phyloP scores from a whole-genome alignment of 2,797 vertebrate species.

The Chrysocyon brachyurus region DNA sequence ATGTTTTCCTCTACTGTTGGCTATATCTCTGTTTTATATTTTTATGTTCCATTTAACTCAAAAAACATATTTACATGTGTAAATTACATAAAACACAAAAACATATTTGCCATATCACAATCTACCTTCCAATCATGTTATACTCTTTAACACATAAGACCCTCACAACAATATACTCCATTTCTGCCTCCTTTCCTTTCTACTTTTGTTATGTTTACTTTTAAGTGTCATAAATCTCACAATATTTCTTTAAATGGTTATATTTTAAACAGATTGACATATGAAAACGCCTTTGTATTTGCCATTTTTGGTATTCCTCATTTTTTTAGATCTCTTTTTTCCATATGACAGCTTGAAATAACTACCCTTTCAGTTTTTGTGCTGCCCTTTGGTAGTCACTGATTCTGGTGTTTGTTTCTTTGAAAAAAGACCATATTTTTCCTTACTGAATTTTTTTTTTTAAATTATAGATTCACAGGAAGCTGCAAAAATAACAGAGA shows the following conservation, averaged over 20 bases:
- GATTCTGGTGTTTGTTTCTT: neutral
- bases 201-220: neutral
- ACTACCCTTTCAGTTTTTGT: neutral
- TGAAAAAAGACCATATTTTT: neutral
- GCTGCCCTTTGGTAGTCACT: neutral
- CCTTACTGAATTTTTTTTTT: neutral
- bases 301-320: neutral
- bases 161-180: neutral
- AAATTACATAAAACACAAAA: neutral
- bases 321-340: neutral
- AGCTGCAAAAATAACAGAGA: neutral
- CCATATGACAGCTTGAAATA: neutral
- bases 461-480: neutral
- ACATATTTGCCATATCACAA: neutral
- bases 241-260: neutral
- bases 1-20: neutral
- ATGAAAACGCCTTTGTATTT: neutral
- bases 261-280: neutral
- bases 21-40: neutral
- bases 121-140: neutral
- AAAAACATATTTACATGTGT: neutral
- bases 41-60: neutral
- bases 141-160: neutral
- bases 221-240: neutral
- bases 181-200: neutral